Evolutionary conservation across 2,797 vertebrate species (phyloP), one percentile per base, ranked within the genome.

Genomic region (Anisognathus igniventris): DNA sequence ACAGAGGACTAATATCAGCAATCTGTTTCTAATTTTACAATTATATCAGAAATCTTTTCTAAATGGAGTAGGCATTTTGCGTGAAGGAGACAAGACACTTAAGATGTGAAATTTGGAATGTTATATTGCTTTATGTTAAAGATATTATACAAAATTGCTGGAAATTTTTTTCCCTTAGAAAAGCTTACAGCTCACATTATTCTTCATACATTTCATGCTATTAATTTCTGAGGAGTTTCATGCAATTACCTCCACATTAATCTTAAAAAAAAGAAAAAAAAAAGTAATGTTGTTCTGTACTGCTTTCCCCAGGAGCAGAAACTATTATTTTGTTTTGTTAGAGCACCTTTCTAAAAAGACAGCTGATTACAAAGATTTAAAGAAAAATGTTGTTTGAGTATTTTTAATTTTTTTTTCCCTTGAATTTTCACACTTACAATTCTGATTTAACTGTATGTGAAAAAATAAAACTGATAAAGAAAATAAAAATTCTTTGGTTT

Each of bases 1-100:
- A 74, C 40, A 89, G 65, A 96, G 57, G 22, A 70, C 60, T 93
- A 94, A 81, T 89, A 88, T 54, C 68, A 71, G 20, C 68, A 92
- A 90, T 92, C 71, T 94, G 71, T 93, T 97, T 95, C 73, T 79
- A 76, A 61, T 85, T 85, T 82, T 73, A 40, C 37, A 58, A 23
- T 73, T 70, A 40, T 30, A 72, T 57, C 42, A 75, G 75, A 92
- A 94, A 62, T 53, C 3, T 92, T 83, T 40, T 74, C 50, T 66
- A 73, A 96, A 60, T 37, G 3, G 23, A 77, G 42, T 42, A 28
- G 20, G 58, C 25, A 72, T 78, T 96, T 82, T 62, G 5, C n/a
- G 53, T 35, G 23, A 40, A 87, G 95, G 27, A 86, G 4, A 83
- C 22, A 75, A 75, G 14, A 27, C 13, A 40, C 9, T 64, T 42